These are phyloP conservation scores for Drosophila meridiana DNA, from an alignment of 2,888 invertebrate species.

Conservation along the genomic window DNA sequence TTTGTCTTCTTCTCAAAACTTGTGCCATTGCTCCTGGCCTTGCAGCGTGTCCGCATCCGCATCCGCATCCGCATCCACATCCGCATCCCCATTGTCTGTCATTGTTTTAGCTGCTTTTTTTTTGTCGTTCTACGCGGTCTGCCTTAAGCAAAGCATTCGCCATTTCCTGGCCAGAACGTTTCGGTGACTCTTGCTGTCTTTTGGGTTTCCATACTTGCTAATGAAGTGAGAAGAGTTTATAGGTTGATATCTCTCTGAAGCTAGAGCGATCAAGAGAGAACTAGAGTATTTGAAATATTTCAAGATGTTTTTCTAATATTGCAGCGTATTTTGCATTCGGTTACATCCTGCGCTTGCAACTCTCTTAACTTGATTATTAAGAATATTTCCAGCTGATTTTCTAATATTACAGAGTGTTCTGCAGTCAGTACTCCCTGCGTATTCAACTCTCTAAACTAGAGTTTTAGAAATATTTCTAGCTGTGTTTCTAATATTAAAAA, in stretches of 20 bases:
- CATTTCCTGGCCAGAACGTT: constrained; percentile 33
- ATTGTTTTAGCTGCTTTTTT: constrained; percentile 45
- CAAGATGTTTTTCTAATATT: no score
- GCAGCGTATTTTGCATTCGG: background rate
- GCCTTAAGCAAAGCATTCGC: constrained; percentile 40
- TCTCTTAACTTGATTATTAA: no score
- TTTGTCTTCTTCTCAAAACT: constrained; percentile 43
- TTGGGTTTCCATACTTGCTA: constrained; percentile 10
- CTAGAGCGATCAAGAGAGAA: no score
- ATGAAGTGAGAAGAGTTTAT: background rate
- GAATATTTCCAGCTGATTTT: no score
- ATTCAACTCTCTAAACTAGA: no score
- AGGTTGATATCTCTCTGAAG: background rate
- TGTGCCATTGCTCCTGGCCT: constrained; percentile 26
- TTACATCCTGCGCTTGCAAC: background rate
- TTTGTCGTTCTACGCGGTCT: constrained; percentile 1
- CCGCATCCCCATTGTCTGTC: constrained; percentile 35
- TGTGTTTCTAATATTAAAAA: no score
- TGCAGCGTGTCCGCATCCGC: constrained; percentile 22
- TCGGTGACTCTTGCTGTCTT: constrained; percentile 22
- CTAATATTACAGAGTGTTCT: background rate
- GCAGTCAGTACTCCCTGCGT: background rate
- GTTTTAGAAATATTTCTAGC: no score
- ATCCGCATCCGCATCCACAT: constrained; percentile 3
- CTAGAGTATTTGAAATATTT: background rate